phyloP scores from a whole-genome alignment of 2,888 invertebrate species.

The Spisula subtruncata region DNA sequence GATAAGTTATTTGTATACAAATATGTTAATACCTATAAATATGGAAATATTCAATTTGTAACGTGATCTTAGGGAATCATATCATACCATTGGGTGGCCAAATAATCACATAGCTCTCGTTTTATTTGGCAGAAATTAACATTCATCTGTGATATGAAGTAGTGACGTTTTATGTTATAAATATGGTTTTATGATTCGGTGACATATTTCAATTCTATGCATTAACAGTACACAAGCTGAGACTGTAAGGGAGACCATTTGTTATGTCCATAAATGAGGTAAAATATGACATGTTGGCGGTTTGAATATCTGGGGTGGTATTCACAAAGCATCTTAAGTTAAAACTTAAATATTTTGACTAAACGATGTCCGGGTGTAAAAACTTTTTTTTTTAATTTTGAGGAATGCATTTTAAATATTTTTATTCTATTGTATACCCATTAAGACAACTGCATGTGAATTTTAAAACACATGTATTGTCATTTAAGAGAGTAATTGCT shows the following conservation, averaged over 20 bases:
- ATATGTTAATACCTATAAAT: conserved; percentile 51
- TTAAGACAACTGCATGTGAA: no score
- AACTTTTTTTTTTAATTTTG: no score
- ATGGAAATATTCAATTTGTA: conserved; percentile 61
- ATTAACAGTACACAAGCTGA: background rate
- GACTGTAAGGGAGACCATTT: background rate
- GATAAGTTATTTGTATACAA: conserved; percentile 47
- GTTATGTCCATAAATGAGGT: background rate
- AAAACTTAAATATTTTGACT: no score
- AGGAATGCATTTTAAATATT: no score
- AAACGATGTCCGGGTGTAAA: no score
- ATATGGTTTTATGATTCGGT: conserved; percentile 51
- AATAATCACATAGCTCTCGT: conserved; percentile 45
- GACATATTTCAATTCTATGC: conserved; percentile 55
- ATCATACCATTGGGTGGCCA: conserved; percentile 54
- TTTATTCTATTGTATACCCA: no score
- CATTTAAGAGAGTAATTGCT: no score
- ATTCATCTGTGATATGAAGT: conserved; percentile 37
- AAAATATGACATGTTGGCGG: conserved; percentile 4
- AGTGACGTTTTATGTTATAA: conserved; percentile 50
- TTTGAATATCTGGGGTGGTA: background rate
- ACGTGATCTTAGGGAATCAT: conserved; percentile 47
- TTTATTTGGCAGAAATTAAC: conserved; percentile 27
- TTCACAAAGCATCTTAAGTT: no score
- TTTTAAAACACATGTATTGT: no score